Evolutionary conservation across 2,797 vertebrate species (phyloP), one percentile per base, ranked within the genome.

Genomic region (Sebastes minor): DNA sequence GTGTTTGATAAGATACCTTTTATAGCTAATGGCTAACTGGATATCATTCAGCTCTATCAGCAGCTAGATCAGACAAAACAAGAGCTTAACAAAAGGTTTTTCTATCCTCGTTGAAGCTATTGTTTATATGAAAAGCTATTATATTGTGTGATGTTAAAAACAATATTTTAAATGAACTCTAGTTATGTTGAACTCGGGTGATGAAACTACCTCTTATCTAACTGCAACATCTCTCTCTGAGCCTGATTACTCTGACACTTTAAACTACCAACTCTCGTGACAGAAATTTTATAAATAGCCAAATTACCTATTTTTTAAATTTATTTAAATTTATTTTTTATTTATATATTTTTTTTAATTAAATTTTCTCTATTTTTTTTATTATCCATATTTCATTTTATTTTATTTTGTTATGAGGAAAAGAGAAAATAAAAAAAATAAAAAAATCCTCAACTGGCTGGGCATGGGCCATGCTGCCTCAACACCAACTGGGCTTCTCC

Each of bases 121-220:
- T 27, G 20, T 27, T 57, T 53, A 8, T 38, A 70, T 35, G 6
- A 46, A 32, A 22, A 13, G 4, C 2, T n/a, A 5, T 35, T 61
- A 14, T 3, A 27, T 25, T 10, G 20, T 32, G 20, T n/a, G 5
- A 8, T 22, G 16, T 33, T 23, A 20, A 42, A 20, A 42, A 35
- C 3, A 10, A 3, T 12, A 30, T 23, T 7, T 11, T 0, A 7
- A 28, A 53, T 9, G 0, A 55, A n/a, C 13, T 52, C 8, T 9
- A 30, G 28, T 23, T 72, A 4, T 9, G 25, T n/a, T 68, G 18
- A 80, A 30, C 62, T 61, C 38, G 11, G 55, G 7, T 80, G 65
- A 74, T 63, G 65, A 69, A 83, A 82, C 25, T 1, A 30, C 28
- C 5, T 5, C 4, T 5, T 77, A 9, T 14, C 1, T 4, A 65